phyloP scores from a whole-genome alignment of 2,797 vertebrate genomes.

The Poeciliopsis infans region DNA sequence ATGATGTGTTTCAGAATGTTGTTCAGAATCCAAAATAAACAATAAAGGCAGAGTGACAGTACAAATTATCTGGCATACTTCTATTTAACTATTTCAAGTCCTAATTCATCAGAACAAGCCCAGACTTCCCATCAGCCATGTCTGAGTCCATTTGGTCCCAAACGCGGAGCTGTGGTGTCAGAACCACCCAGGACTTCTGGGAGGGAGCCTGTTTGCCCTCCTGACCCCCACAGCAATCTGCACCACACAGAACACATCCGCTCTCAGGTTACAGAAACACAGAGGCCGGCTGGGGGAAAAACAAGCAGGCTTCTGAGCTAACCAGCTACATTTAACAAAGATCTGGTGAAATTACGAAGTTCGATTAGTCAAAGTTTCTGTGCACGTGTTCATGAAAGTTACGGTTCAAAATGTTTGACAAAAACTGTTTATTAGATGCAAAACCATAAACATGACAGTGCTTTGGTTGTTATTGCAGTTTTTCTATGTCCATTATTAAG shows the following conservation, averaged over 20 bases:
- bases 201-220: conserved; percentile 23
- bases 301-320: neutral
- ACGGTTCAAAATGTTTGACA: neutral
- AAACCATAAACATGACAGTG: neutral
- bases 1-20: neutral
- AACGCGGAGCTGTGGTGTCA: neutral
- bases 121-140: neutral
- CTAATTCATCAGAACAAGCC: neutral
- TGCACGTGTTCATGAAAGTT: neutral
- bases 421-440: neutral
- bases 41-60: neutral
- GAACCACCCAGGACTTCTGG: conserved; percentile 5
- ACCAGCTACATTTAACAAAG: neutral
- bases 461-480: neutral
- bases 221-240: conserved; percentile 26
- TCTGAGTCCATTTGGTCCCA: neutral
- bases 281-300: neutral
- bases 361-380: neutral
- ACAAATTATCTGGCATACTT: neutral
- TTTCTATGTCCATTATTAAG: neutral
- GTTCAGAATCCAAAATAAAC: neutral
- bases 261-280: conserved; percentile 48
- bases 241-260: neutral
- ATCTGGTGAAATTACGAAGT: neutral
- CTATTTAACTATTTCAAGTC: neutral